phyloP scores from a whole-genome alignment of 23 tunicate genomes.

The Diplosoma virens region DNA sequence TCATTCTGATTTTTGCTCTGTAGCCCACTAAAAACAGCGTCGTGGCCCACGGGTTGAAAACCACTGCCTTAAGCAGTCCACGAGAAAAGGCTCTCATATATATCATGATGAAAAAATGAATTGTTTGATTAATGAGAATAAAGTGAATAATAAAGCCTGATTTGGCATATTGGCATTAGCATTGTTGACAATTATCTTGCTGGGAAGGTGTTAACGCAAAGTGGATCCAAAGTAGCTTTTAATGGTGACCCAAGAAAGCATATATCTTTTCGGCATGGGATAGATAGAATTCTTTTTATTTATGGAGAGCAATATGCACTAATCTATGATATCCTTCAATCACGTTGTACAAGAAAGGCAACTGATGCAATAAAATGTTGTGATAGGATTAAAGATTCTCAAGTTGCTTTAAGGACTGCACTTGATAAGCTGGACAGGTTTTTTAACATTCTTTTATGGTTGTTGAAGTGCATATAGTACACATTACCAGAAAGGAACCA shows the following conservation, averaged over 20 bases:
- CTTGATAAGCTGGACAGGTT: conserved; percentile 1
- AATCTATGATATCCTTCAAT: background rate
- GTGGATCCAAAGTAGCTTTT: conserved; percentile 6
- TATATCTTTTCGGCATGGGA: conserved; percentile 5
- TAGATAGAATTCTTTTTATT: background rate
- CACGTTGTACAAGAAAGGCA: conserved; percentile 19
- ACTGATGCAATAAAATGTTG: conserved; percentile 17
- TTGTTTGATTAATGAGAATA: too few relatives aligned
- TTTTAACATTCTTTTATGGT: background rate
- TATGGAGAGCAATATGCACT: background rate
- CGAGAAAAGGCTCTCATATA: too few relatives aligned
- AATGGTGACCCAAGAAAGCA: conserved; percentile 4
- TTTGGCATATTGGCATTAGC: too few relatives aligned
- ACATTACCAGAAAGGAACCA: background rate
- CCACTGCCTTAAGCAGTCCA: too few relatives aligned
- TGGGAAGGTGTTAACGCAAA: conserved; percentile 4
- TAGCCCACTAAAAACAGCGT: too few relatives aligned
- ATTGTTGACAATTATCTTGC: conserved; percentile 20
- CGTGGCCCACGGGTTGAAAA: too few relatives aligned
- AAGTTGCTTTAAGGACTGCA: conserved; percentile 10
- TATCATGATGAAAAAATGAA: too few relatives aligned
- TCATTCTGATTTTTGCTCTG: too few relatives aligned
- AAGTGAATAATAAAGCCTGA: too few relatives aligned
- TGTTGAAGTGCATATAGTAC: background rate
- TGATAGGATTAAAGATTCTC: conserved; percentile 2